A percentile compares a stretch with the other conserved stretches of the same genome.
Conservation (phyloP, 2,797 vertebrate genomes). For the Scyliorhinus canicula region DNA sequence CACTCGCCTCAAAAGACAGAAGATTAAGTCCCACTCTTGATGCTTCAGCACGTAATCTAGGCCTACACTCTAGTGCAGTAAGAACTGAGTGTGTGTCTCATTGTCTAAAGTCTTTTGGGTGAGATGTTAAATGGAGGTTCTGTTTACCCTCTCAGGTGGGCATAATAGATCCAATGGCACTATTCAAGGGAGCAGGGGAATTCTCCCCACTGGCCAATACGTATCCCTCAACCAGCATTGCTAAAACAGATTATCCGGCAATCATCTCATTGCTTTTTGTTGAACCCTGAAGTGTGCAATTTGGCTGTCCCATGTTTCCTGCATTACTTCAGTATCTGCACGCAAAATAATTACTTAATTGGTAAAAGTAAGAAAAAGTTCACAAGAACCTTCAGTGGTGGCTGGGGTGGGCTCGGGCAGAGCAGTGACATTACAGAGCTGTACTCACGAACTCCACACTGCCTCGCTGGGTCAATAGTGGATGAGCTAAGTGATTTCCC, state of each 20-base stretch:
- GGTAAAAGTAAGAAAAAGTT: too few species aligned
- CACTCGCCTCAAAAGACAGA: neutral
- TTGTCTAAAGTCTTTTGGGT: neutral
- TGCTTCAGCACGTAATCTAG: neutral
- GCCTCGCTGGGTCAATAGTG: neutral
- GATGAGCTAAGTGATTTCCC: neutral
- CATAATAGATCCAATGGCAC: neutral
- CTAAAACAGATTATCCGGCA: neutral
- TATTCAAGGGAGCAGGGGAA: neutral
- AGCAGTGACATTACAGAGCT: neutral
- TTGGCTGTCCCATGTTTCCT: neutral
- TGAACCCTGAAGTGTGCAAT: neutral
- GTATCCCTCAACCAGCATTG: neutral
- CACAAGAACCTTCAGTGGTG: neutral
- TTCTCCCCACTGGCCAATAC: neutral
- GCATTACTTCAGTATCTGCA: neutral
- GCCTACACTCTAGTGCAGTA: neutral
- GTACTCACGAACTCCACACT: too few species aligned
- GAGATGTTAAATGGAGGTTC: neutral
- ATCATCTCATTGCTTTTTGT: neutral
- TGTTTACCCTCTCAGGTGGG: neutral
- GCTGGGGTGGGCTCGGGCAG: neutral
- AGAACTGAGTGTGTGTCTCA: neutral
- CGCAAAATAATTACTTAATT: neutral
- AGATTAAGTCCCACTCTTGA: neutral